A percentile compares a stretch with the other conserved stretches of the same genome.
Evolutionary conservation across 30 jellyfish, hydroid and myxozoan genomes (phyloP).

Genomic region (Hydra vulgaris): DNA sequence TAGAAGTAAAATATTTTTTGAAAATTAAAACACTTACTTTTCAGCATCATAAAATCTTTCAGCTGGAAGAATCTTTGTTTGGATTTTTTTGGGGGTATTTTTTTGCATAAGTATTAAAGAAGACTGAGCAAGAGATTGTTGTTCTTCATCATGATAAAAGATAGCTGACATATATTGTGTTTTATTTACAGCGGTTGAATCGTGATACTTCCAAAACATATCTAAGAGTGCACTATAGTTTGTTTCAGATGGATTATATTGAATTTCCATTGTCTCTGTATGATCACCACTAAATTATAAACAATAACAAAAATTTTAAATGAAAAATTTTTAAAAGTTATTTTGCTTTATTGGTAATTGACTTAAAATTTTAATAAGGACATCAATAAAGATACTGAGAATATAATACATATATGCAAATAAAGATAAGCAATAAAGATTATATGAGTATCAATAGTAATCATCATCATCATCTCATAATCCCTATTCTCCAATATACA

Average conservation of each 20-base stretch:
- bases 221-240: constrained; percentile 42
- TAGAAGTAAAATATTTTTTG: too few relatives aligned
- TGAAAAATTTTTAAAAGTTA: too few relatives aligned
- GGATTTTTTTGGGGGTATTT: constrained; percentile 30
- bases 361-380: too few relatives aligned
- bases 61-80: constrained; percentile 71
- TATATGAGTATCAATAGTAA: too few relatives aligned
- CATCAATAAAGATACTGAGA: too few relatives aligned
- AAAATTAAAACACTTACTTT: too few relatives aligned
- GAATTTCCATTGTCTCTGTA: constrained; percentile 70
- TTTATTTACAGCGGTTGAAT: constrained; percentile 52
- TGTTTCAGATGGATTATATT: constrained; percentile 56
- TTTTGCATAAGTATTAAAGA: constrained; percentile 35
- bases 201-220: constrained; percentile 73
- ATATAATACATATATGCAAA: too few relatives aligned
- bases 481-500: too few relatives aligned
- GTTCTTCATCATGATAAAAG: constrained; percentile 70
- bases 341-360: too few relatives aligned
- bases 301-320: not conserved
- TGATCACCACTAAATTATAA: constrained; percentile 63
- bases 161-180: constrained; percentile 90
- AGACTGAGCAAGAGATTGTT: constrained; percentile 48
- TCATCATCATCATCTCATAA: too few relatives aligned
- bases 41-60: constrained; percentile 86
- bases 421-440: too few relatives aligned